These are phyloP conservation scores for Tortricodes alternella DNA, from an alignment of 2,888 invertebrate genomes.

Conservation along the genomic window DNA sequence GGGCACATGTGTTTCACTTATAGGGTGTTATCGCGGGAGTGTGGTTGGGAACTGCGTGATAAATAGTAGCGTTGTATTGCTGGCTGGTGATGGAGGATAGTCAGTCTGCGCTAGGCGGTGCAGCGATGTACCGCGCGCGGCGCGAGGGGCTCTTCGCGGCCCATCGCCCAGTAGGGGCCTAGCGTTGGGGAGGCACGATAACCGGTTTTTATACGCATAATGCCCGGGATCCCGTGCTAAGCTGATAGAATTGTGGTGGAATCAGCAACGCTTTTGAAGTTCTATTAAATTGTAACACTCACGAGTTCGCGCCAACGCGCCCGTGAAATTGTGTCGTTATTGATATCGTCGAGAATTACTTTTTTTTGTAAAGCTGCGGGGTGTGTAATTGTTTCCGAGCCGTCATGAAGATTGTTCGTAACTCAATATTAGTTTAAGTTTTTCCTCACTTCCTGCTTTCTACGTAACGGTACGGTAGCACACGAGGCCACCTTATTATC, in stretches of 20 bases:
- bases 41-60: background rate
- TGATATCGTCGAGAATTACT: constrained; percentile 73
- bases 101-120: background rate
- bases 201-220: constrained; percentile 82
- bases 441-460: constrained; percentile 1
- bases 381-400: constrained; percentile 7
- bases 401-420: background rate
- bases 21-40: constrained; percentile 1
- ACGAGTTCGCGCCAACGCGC: constrained; percentile 76
- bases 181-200: constrained; percentile 61
- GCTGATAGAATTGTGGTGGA: constrained; percentile 82
- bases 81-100: background rate
- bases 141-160: constrained; percentile 21
- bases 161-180: constrained; percentile 30
- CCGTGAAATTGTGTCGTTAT: constrained; percentile 79
- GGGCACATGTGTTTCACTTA: constrained; percentile 49
- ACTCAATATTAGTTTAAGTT: background rate
- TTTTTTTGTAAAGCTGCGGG: constrained; percentile 37
- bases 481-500: constrained; percentile 36
- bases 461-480: background rate
- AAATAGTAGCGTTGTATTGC: background rate
- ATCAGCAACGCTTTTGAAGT: constrained; percentile 81
- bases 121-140: constrained; percentile 22
- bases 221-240: constrained; percentile 77
- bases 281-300: constrained; percentile 81